phyloP scores from a whole-genome alignment of 2,888 invertebrate genomes.

The Sinohyriopsis cumingii region DNA sequence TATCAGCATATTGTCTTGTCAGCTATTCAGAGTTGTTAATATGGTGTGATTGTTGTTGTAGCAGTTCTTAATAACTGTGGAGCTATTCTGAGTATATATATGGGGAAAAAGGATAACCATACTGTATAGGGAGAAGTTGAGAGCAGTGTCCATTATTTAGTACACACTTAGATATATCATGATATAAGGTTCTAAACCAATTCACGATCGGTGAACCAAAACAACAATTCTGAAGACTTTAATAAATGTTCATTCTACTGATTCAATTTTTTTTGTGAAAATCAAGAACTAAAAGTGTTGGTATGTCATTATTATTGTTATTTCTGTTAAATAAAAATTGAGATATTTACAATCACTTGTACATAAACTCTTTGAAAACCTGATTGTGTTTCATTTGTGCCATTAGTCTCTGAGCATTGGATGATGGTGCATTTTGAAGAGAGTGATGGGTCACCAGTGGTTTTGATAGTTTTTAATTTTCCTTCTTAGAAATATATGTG shows the following conservation, averaged over 20 bases:
- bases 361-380: too few species aligned
- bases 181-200: not conserved
- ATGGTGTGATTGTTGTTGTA: not conserved
- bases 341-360: too few species aligned
- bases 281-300: too few species aligned
- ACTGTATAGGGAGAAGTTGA: not conserved
- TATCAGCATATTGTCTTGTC: too few species aligned
- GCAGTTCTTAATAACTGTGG: slow-evolving; percentile 2
- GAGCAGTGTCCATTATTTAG: slow-evolving; percentile 12
- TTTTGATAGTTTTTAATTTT: not conserved
- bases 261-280: too few species aligned
- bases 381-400: too few species aligned
- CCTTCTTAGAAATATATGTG: not conserved
- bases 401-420: not conserved
- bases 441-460: not conserved
- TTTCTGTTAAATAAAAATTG: too few species aligned
- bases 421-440: not conserved
- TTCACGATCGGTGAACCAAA: not conserved
- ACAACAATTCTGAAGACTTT: too few species aligned
- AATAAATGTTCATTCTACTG: too few species aligned
- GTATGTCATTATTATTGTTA: too few species aligned
- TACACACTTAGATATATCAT: slow-evolving; percentile 4
- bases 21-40: too few species aligned
- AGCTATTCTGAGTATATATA: slow-evolving; percentile 11
- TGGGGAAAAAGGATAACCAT: slow-evolving; percentile 10